A percentile compares a stretch with the other conserved stretches of the same genome.
phyloP scores from a whole-genome alignment of 1,140 invertebrate genomes.

The Drosophila bipectinata region DNA sequence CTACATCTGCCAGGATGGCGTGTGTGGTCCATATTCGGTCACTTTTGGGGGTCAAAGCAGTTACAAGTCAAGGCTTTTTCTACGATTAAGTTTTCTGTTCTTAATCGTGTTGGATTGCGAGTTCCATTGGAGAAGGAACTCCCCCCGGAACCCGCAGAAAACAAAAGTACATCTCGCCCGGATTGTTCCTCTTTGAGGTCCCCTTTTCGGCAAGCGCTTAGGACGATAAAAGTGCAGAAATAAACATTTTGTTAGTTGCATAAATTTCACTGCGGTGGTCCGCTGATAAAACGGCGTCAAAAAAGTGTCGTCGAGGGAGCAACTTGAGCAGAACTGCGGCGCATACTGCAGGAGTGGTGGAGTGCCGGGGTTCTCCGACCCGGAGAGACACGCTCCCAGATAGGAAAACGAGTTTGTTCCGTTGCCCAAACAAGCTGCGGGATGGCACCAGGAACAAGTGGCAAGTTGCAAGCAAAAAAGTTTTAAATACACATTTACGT shows the following conservation, averaged over 20 bases:
- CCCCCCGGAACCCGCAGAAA: constrained; percentile 24
- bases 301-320: constrained; percentile 77
- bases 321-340: constrained; percentile 62
- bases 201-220: constrained; percentile 42
- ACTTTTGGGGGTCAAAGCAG: constrained; percentile 47
- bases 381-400: constrained; percentile 19
- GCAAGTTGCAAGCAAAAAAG: constrained; percentile 36
- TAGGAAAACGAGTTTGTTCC: constrained; percentile 23
- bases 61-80: constrained; percentile 49
- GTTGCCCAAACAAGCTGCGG: constrained; percentile 36
- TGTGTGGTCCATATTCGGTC: constrained; percentile 41
- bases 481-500: constrained; percentile 55
- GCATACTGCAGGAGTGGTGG: constrained; percentile 10
- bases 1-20: constrained; percentile 17
- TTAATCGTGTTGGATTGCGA: constrained; percentile 13
- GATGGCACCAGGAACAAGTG: constrained; percentile 15
- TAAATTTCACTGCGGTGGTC: constrained; percentile 62
- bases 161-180: not conserved
- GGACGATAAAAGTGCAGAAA: constrained; percentile 70
- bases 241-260: constrained; percentile 78
- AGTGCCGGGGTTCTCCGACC: not conserved
- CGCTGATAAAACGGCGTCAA: constrained; percentile 68
- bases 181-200: not conserved
- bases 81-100: constrained; percentile 4
- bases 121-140: constrained; percentile 23